Evolutionary conservation across 2,888 invertebrate genomes (phyloP).

Genomic region (Athalia rosae): DNA sequence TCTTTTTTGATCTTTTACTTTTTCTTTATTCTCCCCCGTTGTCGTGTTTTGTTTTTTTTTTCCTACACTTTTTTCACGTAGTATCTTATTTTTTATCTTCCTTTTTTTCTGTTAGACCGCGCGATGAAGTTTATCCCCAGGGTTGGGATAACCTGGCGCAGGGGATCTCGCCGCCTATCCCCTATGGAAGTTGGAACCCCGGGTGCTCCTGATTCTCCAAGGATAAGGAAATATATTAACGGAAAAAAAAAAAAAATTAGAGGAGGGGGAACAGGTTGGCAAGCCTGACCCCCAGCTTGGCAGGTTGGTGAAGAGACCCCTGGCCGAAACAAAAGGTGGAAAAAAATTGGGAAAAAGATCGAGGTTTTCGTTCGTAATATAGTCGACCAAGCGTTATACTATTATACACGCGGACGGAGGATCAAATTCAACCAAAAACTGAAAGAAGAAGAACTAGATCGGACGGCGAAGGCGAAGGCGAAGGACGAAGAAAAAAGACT

Average conservation of each 20-base stretch:
- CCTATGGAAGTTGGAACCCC: constrained; percentile 42
- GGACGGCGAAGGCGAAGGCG: not conserved
- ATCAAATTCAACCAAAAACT: constrained; percentile 28
- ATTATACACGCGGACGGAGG: not conserved
- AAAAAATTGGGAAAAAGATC: not conserved
- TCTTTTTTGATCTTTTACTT: constrained; percentile 23
- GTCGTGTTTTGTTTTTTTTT: not conserved
- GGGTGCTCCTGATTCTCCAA: constrained; percentile 65
- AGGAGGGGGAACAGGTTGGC: constrained; percentile 3
- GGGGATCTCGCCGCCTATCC: constrained; percentile 25
- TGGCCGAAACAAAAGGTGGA: not conserved
- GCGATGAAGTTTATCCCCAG: constrained; percentile 33
- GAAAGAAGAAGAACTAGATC: not conserved
- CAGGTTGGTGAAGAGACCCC: not conserved
- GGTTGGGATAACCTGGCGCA: not conserved
- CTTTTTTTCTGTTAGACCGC: constrained; percentile 49
- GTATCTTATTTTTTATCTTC: constrained; percentile 23
- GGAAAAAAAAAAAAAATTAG: not conserved
- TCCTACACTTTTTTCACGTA: constrained; percentile 19
- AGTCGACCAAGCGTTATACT: constrained; percentile 22
- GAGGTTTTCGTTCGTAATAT: constrained; percentile 19
- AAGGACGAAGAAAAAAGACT: not conserved
- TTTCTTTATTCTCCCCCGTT: constrained; percentile 42
- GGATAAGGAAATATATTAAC: constrained; percentile 58
- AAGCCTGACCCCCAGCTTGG: constrained; percentile 10